Base-by-base conservation (phyloP, 64 coral and sea anemone species). In the Dendronephthya gigantea region DNA sequence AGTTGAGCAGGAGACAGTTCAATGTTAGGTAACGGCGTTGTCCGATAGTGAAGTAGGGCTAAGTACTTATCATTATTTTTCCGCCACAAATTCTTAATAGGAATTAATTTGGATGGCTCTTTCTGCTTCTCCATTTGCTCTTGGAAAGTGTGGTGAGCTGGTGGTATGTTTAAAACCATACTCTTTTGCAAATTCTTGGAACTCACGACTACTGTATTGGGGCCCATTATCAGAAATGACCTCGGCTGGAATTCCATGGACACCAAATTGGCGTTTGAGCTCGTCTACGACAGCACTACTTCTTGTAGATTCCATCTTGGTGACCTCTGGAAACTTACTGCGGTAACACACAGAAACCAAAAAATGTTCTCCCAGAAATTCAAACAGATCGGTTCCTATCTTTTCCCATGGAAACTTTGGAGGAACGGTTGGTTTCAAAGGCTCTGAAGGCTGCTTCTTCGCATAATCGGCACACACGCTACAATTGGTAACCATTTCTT, bases 141-240 rank as follows among this genome's bases (percentile, higher is more conserved):
- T 33, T 38, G 79, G 81, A 29, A 66, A 89, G 16, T 66, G 52
- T 30, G 81, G 87, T 82, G 43, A 82, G 43, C 0, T 89, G 35
- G 81, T 89, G 23, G 75, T 89, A 50, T 68, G 87, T 40, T 89
- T 87, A 45, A 45, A 45, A 45, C 41, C 41, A 45, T 45, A 45
- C 41, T 45, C 41, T 45, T 45, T 45, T 45, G 41, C 41, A 45
- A 45, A 45, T 45, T 45, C 41, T 45, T 45, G 41, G 41, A 45
- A 45, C 41, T 45, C 55, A 11, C 15, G 9, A 32, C 40, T 52
- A 4, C 29, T 23, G 6, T 82, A 88, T 48, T 88, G 32, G 22
- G 76, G 49, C 9, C 76, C 49, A 39, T 88, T 88, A 40, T 89
- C 87, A 4, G 51, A 69, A 5, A 89, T 56, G 14, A 89, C 36